Evolutionary conservation across 1,140 invertebrate genomes (phyloP).

Genomic region (Carcinoscorpius rotundicauda): DNA sequence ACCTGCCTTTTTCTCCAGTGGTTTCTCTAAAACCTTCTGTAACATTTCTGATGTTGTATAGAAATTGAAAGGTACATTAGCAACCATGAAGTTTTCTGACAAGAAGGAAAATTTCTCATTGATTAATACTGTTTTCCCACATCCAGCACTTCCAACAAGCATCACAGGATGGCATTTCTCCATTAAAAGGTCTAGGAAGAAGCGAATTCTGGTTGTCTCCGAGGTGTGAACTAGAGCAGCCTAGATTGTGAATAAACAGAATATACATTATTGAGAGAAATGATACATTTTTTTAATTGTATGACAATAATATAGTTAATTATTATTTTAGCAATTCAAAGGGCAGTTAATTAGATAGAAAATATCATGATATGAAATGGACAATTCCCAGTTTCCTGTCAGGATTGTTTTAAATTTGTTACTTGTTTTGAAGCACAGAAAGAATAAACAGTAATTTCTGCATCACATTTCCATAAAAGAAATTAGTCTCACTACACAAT

Average conservation of each 20-base stretch:
- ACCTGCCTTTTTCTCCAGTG: slow-evolving; percentile 94
- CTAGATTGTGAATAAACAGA: slow-evolving; percentile 31
- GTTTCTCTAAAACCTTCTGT: slow-evolving; percentile 86
- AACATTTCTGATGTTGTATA: slow-evolving; percentile 94
- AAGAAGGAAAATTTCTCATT: slow-evolving; percentile 68
- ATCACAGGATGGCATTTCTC: slow-evolving; percentile 77
- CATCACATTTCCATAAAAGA: too few species aligned
- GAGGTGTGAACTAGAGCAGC: slow-evolving; percentile 83
- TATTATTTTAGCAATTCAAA: too few species aligned
- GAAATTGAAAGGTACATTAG: slow-evolving; percentile 92
- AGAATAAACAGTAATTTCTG: too few species aligned
- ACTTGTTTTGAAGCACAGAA: too few species aligned
- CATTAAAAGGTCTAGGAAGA: slow-evolving; percentile 81
- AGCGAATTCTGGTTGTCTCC: slow-evolving; percentile 80
- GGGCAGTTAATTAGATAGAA: too few species aligned
- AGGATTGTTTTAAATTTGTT: too few species aligned
- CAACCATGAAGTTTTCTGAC: slow-evolving; percentile 72
- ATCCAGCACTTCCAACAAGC: slow-evolving; percentile 82
- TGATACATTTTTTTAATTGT: too few species aligned
- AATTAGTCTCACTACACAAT: too few species aligned
- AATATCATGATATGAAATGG: too few species aligned
- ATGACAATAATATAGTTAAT: too few species aligned
- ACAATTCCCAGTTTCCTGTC: too few species aligned
- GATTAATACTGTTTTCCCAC: slow-evolving; percentile 78
- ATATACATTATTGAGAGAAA: too few species aligned